Evolutionary conservation across 2,797 vertebrate species (phyloP).

Genomic region (Sebastes matsubarae): DNA sequence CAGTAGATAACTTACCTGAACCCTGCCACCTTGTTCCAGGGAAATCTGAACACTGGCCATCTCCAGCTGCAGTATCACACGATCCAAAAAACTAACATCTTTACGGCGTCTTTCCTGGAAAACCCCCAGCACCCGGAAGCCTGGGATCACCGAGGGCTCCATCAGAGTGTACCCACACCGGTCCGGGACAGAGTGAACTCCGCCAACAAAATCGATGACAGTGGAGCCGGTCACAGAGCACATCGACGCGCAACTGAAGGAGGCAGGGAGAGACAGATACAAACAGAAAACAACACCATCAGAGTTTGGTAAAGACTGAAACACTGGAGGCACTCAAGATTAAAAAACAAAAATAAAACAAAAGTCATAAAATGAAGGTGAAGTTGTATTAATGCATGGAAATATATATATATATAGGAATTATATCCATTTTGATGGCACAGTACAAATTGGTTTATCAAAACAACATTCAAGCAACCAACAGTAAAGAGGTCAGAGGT

Average conservation of each 20-base stretch:
- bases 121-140: constrained; percentile 16
- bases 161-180: constrained; percentile 46
- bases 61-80: constrained; percentile 25
- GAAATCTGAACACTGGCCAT: background rate
- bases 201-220: constrained; percentile 23
- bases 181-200: constrained; percentile 15
- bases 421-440: background rate
- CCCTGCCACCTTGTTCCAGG: constrained; percentile 41
- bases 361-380: background rate
- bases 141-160: background rate
- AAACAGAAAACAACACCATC: background rate
- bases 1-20: constrained; percentile 15
- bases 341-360: background rate
- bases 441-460: background rate
- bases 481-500: too few relatives aligned
- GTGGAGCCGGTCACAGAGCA: constrained; percentile 36
- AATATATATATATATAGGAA: background rate
- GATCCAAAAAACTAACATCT: constrained; percentile 50
- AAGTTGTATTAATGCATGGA: background rate
- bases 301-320: background rate
- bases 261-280: background rate
- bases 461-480: too few relatives aligned
- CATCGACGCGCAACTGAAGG: constrained; percentile 26
- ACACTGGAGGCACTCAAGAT: background rate
- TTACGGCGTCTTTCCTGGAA: constrained; percentile 39